phyloP scores from a whole-genome alignment of 2,797 vertebrate species.

The Sciurus vulgaris region DNA sequence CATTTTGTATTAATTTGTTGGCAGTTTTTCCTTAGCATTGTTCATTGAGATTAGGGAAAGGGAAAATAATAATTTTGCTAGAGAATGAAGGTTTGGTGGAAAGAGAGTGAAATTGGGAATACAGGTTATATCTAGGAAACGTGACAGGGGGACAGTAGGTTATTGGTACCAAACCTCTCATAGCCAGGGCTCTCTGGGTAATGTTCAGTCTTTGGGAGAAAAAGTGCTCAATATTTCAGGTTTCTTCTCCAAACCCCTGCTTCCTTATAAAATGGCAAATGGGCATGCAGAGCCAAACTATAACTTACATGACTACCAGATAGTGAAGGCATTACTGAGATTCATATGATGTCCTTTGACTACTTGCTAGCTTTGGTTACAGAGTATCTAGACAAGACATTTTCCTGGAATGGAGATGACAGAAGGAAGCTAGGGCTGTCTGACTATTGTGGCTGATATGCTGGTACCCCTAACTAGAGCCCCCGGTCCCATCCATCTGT shows the following conservation, averaged over 20 bases:
- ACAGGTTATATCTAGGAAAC: not conserved
- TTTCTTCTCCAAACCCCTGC: not conserved
- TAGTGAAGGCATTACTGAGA: not conserved
- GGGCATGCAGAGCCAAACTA: not conserved
- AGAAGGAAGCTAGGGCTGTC: not conserved
- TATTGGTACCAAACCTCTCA: not conserved
- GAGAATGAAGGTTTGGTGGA: not conserved
- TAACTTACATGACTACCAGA: not conserved
- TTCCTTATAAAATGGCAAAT: not conserved
- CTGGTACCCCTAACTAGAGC: not conserved
- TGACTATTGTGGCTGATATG: not conserved
- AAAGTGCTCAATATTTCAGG: constrained; percentile 6
- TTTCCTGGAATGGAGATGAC: not conserved
- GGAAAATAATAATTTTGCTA: constrained; percentile 56
- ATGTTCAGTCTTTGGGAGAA: not conserved
- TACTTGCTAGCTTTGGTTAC: not conserved
- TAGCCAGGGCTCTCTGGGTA: not conserved
- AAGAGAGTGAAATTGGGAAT: not conserved
- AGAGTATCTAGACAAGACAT: not conserved
- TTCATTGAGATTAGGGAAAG: not conserved
- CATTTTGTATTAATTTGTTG: not conserved
- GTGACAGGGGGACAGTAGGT: not conserved
- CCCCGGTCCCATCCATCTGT: not conserved
- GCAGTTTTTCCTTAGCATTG: constrained; percentile 4
- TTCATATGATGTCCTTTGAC: not conserved